Conservation (phyloP, 2,888 invertebrate genomes). For the Erebia palarica region DNA sequence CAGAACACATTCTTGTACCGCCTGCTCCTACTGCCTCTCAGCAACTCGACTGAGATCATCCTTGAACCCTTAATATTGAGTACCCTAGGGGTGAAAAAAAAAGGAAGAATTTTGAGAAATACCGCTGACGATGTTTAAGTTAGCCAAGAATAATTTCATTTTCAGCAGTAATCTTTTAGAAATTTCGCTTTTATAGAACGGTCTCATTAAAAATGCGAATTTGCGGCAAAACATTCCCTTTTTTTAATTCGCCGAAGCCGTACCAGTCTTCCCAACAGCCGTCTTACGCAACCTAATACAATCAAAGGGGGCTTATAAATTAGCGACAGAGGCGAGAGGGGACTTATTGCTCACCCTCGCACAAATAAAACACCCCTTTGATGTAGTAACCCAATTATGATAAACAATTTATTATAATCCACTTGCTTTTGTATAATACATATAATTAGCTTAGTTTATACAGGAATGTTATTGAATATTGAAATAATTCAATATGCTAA, state of each 20-base stretch:
- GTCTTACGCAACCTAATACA: slow-evolving; percentile 24
- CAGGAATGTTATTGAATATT: slow-evolving; percentile 13
- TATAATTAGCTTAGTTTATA: slow-evolving; percentile 14
- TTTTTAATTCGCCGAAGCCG: slow-evolving; percentile 20
- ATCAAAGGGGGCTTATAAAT: slow-evolving; percentile 27
- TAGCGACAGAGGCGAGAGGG: slow-evolving; percentile 22
- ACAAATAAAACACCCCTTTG: slow-evolving; percentile 12
- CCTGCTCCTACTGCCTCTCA: too few species aligned
- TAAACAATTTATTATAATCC: slow-evolving; percentile 23
- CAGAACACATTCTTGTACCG: too few species aligned
- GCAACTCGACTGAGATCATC: too few species aligned
- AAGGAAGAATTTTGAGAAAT: too few species aligned
- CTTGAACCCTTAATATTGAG: too few species aligned
- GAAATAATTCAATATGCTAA: slow-evolving; percentile 6
- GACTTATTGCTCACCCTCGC: slow-evolving; percentile 21
- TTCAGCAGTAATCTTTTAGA: neutral
- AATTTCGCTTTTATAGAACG: neutral
- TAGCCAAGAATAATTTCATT: too few species aligned
- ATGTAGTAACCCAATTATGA: slow-evolving; percentile 27
- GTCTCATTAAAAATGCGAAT: neutral
- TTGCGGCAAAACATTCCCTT: neutral
- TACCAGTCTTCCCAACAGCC: slow-evolving; percentile 11
- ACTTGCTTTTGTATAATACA: slow-evolving; percentile 4
- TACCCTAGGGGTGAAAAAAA: too few species aligned
- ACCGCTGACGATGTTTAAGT: too few species aligned